Conservation (phyloP, 2,113 vertebrate genomes). For the Anser cygnoides region DNA sequence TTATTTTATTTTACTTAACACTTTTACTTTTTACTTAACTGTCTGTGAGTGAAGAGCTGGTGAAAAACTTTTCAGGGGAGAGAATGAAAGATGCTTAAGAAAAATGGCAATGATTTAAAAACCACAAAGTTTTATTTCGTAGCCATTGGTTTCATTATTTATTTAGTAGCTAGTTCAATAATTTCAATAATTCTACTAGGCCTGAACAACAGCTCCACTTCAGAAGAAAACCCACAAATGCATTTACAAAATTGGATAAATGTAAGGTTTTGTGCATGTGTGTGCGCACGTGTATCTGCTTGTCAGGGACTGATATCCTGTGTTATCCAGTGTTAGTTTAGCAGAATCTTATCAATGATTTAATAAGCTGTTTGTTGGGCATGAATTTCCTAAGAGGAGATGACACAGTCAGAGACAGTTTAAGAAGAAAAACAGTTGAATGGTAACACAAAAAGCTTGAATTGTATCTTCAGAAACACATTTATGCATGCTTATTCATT, state of each 20-base stretch:
- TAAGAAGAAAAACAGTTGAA: conserved; percentile 1
- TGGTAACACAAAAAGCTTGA: conserved; percentile 6
- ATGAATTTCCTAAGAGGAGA: background rate
- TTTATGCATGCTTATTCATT: conserved; percentile 23
- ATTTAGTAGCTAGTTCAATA: conserved; percentile 21
- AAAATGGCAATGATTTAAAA: background rate
- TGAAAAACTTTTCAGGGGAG: background rate
- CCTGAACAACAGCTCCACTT: conserved; percentile 18
- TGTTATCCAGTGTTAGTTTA: conserved; percentile 5
- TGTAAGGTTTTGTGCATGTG: background rate
- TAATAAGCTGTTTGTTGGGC: conserved; percentile 38
- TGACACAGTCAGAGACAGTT: background rate
- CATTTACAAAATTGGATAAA: background rate
- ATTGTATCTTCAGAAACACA: conserved; percentile 38
- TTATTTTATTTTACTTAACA: too few relatives aligned
- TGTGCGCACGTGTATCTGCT: background rate
- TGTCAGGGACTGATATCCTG: background rate
- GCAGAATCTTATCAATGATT: conserved; percentile 33
- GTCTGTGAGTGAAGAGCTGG: background rate
- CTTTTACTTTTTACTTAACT: too few relatives aligned
- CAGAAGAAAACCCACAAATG: conserved; percentile 35
- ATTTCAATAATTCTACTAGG: conserved; percentile 13
- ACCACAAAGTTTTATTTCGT: background rate
- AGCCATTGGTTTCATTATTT: conserved; percentile 5
- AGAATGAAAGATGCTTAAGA: background rate